Evolutionary conservation across 53 echinoderm and acorn worm species (phyloP), one percentile per base, ranked within the genome.

Genomic region (Stichopus horrens): DNA sequence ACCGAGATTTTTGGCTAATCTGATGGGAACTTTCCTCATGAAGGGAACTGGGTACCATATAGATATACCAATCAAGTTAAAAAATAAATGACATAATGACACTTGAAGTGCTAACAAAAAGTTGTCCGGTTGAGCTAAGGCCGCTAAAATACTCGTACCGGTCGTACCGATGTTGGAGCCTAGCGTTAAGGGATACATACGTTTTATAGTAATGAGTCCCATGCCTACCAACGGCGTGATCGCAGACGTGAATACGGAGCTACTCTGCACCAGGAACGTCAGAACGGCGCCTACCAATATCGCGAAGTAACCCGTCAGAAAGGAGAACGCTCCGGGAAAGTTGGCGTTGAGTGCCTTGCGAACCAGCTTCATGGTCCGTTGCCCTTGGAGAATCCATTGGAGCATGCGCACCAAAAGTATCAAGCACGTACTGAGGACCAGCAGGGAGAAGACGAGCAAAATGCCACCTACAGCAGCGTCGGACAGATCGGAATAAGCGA

Each of bases 101-200:
- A 98, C 94, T 88, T 97, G 98, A 74, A 98, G 74, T 57, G 93
- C 91, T 79, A 86, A 92, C 16, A 91, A 90, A 60, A 95, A 87
- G 86, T 93, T 95, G 74, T 93, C 92, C 5, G 93, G 87, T 53
- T 89, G 90, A 71, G 89, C 89, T 68, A 96, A 74, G 8, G 98
- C 94, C 5, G 98, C 98, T 0, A 98, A 90, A 19, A 97, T 86
- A 7, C 98, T 96, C 5, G 96, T 98, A 0, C 92, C 94, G 5
- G 97, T 98, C 19, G 98, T 98, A 52, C 98, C 98, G 53, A 98
- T 97, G 92, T 98, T 98, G 5, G 98, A 94, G 55, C 95, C 98
- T 14, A 98, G 90, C 0, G 98, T 98, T 55, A 98, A 79, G 4
- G 98, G 98, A 86, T 91, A 98, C 94, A 95, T 95, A 55, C 98